Base-by-base conservation (phyloP, 2,888 invertebrate genomes). In the Drosophila falleni region DNA sequence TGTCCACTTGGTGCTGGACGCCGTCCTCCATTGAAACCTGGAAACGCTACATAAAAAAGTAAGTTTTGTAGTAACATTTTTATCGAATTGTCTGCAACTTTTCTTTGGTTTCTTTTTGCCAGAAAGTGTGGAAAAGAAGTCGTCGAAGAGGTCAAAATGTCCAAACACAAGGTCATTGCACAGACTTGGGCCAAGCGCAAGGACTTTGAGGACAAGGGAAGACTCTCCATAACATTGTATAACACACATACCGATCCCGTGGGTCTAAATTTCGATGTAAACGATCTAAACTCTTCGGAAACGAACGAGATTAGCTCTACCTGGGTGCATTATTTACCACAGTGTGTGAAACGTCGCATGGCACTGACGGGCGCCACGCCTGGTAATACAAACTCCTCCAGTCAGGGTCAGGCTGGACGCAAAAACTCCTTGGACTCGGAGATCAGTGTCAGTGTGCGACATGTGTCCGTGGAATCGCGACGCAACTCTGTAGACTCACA, bases 1-100 rank as follows among this genome's bases (percentile, higher is more conserved):
- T 98, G 96, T 97, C 98, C 4, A 97, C 97, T 0, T 98, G 98
- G 98, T 96, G 97, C 33, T 98, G 98, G 98, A 98, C 97, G 8
- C 95, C 95, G 23, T 96, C 97, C 41, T 97, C 98, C 5, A 92
- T 97, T 6, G 95, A 96, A 80, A 95, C 96, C 13, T 99, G 98
- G 98, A 95, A 95, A 71, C 94, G 97, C 63, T 97, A 97, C 92
- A 93, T 97, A 64, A 94, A 96, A 90, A 96, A 96, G 97, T 97
- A 93, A 31, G 80, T 47, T 19, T 2, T 37, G 4, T 33, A 5
- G 0, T 3, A 0, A 31, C 9, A 1, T 1, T 11, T 15, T 1
- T 8, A 0, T 10, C 29, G 4, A 16, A 2, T 4, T 19, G 10
- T 0, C 11, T 5, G 66, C 37, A 37, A 16, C 1, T 11, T 37